Conservation (phyloP, 2,797 vertebrate species). For the Sphenodon punctatus region DNA sequence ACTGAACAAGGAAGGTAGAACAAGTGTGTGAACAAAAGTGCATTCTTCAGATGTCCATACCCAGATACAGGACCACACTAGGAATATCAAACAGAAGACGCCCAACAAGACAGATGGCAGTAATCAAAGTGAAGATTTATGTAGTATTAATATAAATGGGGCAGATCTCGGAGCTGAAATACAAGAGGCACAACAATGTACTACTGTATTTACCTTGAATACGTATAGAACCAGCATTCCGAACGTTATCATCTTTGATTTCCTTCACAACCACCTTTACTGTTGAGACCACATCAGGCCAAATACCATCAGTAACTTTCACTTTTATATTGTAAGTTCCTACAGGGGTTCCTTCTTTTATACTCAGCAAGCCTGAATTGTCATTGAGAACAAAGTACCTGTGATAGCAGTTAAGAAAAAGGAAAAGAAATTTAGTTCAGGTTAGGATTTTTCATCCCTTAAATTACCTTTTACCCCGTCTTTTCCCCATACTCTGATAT, state of each 20-base stretch:
- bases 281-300: conserved; percentile 88
- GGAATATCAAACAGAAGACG: not conserved
- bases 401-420: conserved; percentile 31
- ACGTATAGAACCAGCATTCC: conserved; percentile 81
- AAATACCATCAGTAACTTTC: conserved; percentile 83
- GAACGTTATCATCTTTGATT: conserved; percentile 79
- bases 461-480: no score
- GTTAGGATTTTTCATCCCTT: no score
- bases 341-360: conserved; percentile 80
- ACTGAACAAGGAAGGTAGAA: not conserved
- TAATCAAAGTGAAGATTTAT: not conserved
- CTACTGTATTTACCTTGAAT: conserved; percentile 82
- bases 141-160: not conserved
- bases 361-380: conserved; percentile 83
- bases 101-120: not conserved
- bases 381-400: conserved; percentile 87
- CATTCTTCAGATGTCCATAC: conserved; percentile 11
- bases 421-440: not conserved
- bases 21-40: not conserved
- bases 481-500: no score
- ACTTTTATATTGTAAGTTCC: conserved; percentile 84
- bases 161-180: not conserved
- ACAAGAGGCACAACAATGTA: rapidly evolving
- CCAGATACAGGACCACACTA: not conserved
- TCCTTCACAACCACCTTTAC: conserved; percentile 81